A percentile compares a stretch with the other conserved stretches of the same genome.
phyloP scores from a whole-genome alignment of 2,888 invertebrate genomes.

The Heliconius ismenius region DNA sequence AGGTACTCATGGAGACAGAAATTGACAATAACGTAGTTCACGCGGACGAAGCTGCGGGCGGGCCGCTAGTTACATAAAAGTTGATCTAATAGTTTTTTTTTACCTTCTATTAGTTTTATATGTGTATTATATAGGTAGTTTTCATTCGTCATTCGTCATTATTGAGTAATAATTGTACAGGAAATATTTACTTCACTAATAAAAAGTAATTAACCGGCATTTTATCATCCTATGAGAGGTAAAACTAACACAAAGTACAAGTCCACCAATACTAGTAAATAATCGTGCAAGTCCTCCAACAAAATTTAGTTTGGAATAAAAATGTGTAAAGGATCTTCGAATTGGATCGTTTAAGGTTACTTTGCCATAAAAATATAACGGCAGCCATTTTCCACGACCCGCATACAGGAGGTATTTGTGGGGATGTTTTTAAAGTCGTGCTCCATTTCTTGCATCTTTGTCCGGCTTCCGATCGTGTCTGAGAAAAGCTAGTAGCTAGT shows the following conservation, averaged over 20 bases:
- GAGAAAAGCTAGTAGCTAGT: slow-evolving; percentile 20
- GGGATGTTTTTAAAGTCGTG: slow-evolving; percentile 32
- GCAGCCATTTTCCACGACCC: slow-evolving; percentile 18
- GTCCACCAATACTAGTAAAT: too few species aligned
- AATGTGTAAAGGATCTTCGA: slow-evolving; percentile 15
- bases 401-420: slow-evolving; percentile 28
- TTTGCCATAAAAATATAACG: slow-evolving; percentile 28
- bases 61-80: too few species aligned
- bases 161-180: not conserved
- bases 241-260: too few species aligned
- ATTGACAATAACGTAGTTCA: too few species aligned
- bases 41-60: too few species aligned
- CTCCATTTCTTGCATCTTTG: slow-evolving; percentile 27
- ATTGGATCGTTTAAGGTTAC: slow-evolving; percentile 8
- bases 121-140: too few species aligned
- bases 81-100: too few species aligned
- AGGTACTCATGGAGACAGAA: too few species aligned
- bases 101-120: too few species aligned
- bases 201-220: not conserved
- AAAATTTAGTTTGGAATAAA: not conserved
- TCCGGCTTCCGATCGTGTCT: slow-evolving; percentile 26
- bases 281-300: not conserved
- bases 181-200: not conserved
- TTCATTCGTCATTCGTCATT: too few species aligned
- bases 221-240: not conserved